phyloP scores from a whole-genome alignment of 2,888 invertebrate genomes.

The Spialia ferax region DNA sequence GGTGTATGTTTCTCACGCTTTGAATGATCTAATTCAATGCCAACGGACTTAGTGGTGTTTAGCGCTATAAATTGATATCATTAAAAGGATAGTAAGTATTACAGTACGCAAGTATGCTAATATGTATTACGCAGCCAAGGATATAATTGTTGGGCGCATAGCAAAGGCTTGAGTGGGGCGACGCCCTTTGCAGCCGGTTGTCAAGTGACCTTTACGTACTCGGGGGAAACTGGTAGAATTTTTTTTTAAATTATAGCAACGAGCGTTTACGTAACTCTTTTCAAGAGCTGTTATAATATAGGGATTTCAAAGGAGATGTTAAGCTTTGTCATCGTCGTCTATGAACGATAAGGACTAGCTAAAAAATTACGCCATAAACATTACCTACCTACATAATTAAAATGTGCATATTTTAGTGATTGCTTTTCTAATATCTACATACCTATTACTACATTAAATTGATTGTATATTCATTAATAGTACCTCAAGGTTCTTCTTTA shows the following conservation, averaged over 20 bases:
- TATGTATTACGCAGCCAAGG: conserved; percentile 50
- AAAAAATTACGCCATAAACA: no score
- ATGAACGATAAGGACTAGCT: no score
- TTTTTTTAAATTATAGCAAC: conserved; percentile 28
- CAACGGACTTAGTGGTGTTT: conserved; percentile 45
- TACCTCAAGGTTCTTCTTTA: no score
- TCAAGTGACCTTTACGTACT: conserved; percentile 75
- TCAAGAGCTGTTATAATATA: background rate
- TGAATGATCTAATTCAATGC: conserved; percentile 49
- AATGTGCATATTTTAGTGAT: background rate
- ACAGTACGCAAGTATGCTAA: conserved; percentile 23
- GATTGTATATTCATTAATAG: no score
- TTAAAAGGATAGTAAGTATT: conserved; percentile 22
- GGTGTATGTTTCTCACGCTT: conserved; percentile 50
- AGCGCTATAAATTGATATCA: conserved; percentile 42
- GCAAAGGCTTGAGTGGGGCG: conserved; percentile 59
- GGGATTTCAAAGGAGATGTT: no score
- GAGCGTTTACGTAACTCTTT: conserved; percentile 28
- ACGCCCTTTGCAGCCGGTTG: conserved; percentile 67
- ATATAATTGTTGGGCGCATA: conserved; percentile 43
- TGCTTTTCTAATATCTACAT: background rate
- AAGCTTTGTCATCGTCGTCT: no score
- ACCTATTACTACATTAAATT: no score
- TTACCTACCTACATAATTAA: background rate
- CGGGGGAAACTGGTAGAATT: conserved; percentile 46